Evolutionary conservation across 2,113 vertebrate genomes (phyloP).

Genomic region (Callorhinus ursinus): DNA sequence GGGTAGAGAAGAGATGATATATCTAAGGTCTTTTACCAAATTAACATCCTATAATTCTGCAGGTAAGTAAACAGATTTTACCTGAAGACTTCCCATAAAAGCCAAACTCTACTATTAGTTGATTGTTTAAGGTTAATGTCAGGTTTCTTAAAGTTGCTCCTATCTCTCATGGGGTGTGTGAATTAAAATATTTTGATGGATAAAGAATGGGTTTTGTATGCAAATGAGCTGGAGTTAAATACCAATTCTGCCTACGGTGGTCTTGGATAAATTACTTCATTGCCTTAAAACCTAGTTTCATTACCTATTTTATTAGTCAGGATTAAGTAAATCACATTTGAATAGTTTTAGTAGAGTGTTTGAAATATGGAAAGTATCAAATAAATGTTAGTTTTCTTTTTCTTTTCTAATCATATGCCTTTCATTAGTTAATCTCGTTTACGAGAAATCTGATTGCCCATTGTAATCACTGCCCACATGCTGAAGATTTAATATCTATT

Average conservation of each 20-base stretch:
- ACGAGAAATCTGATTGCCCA: neutral
- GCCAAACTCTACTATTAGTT: neutral
- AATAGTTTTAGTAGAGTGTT: neutral
- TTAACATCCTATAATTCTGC: neutral
- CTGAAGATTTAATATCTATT: neutral
- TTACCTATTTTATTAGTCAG: neutral
- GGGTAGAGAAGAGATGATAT: neutral
- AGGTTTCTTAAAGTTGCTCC: neutral
- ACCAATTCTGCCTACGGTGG: neutral
- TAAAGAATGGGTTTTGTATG: neutral
- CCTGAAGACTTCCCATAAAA: neutral
- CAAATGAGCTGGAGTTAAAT: neutral
- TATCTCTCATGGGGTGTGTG: neutral
- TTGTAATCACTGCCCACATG: neutral
- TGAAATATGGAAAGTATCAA: neutral
- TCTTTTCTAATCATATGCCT: neutral
- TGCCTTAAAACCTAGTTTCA: neutral
- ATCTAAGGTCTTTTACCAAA: neutral
- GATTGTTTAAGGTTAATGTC: neutral
- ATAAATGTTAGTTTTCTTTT: neutral
- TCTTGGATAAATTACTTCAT: slow-evolving; percentile 14
- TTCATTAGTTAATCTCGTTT: neutral
- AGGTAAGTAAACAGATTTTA: neutral
- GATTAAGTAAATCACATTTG: slow-evolving; percentile 32
- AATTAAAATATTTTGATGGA: neutral